Base-by-base conservation (phyloP, 2,797 vertebrate species). In the Manis crassicaudata region DNA sequence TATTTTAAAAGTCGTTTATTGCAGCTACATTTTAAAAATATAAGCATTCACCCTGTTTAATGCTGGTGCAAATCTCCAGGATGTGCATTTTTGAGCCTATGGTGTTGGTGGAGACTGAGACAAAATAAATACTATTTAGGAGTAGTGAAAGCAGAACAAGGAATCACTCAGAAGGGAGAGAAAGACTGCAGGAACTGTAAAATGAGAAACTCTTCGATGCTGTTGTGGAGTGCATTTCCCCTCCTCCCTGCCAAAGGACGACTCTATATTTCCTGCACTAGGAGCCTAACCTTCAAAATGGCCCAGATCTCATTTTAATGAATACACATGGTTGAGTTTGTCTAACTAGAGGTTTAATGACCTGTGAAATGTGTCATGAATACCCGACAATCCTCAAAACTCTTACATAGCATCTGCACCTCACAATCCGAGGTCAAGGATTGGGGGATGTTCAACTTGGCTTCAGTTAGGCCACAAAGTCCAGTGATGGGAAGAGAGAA, bases 271-370 rank as follows among this genome's bases (percentile, higher is more conserved):
- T 97, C 97, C 96, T 97, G 73, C 68, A 75, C 23, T 50, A 79
- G 90, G 79, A 92, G 43, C 83, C 95, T 93, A 77, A 94, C 96
- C 98, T 98, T 90, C 3, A 40, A 90, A 97, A 96, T 96, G 94
- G 95, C 97, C 90, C 94, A 94, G 96, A 97, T 97, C 90, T 94
- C 96, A 97, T 98, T 98, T 96, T 97, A 96, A 97, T 8, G 43
- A 98, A 97, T 27, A 70, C 95, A 97, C 88, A 94, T 88, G 96
- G 97, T 46, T 92, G 97, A 96, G 91, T 98, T 97, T 95, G 92
- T 98, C 79, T 98, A 97, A 98, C 96, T 94, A 95, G 97, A 97
- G 97, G 97, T 97, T 97, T 98, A 98, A 98, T 79, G 97, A 97
- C 96, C 96, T 97, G 94, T 95, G 97, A 98, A 98, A 98, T 95